Evolutionary conservation across 2,797 vertebrate genomes (phyloP).

Genomic region (Apogon hyalosoma): DNA sequence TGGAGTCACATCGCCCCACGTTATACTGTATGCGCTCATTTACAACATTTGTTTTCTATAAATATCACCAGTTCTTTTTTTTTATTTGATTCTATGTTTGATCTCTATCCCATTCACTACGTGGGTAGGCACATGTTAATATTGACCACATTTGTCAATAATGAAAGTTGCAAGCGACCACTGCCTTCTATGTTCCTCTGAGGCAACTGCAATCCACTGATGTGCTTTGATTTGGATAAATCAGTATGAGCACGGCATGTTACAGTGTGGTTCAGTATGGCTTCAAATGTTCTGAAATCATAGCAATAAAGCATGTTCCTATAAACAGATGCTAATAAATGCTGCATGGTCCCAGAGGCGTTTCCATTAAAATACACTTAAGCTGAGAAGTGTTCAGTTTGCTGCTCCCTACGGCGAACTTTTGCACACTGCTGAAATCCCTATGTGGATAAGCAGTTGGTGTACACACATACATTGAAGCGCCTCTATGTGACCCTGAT

Average conservation of each 20-base stretch:
- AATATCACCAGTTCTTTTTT: constrained; percentile 7
- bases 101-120: constrained; percentile 19
- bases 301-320: constrained; percentile 25
- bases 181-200: constrained; percentile 74
- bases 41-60: constrained; percentile 3
- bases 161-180: constrained; percentile 46
- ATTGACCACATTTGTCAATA: constrained; percentile 12
- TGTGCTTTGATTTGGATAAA: constrained; percentile 4
- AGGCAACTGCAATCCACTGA: constrained; percentile 37
- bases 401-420: constrained; percentile 51
- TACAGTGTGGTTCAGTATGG: background rate
- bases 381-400: constrained; percentile 33
- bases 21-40: background rate
- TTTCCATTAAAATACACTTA: constrained; percentile 14
- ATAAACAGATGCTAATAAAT: constrained; percentile 29
- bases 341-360: constrained; percentile 3
- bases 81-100: constrained; percentile 24
- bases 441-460: constrained; percentile 51
- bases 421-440: constrained; percentile 53
- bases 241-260: constrained; percentile 6
- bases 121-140: constrained; percentile 20
- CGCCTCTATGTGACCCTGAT: constrained; percentile 53
- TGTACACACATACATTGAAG: constrained; percentile 61
- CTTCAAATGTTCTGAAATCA: constrained; percentile 24
- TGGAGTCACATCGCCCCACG: constrained; percentile 1